phyloP scores from a whole-genome alignment of 2,888 invertebrate genomes.

The Cantharis flavilabris region DNA sequence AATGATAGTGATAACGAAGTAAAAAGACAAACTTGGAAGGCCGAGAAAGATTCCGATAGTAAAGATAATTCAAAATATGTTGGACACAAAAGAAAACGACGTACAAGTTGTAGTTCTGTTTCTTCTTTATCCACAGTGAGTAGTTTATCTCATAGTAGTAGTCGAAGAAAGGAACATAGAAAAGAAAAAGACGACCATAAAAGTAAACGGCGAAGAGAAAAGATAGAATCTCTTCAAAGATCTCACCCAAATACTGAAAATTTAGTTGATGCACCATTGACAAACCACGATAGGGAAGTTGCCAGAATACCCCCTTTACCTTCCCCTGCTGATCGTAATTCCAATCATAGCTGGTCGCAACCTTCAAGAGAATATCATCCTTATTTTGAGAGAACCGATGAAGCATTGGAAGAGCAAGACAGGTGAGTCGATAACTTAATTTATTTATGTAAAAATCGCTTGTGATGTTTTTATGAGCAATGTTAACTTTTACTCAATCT shows the following conservation, averaged over 20 bases:
- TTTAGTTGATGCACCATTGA: constrained; percentile 57
- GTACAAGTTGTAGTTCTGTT: constrained; percentile 52
- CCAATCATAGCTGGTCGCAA: constrained; percentile 31
- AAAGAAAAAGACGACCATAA: constrained; percentile 45
- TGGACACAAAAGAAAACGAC: constrained; percentile 50
- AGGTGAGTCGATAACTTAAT: constrained; percentile 52
- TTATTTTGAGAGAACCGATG: constrained; percentile 70
- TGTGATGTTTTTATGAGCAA: too few species aligned
- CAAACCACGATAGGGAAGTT: constrained; percentile 70
- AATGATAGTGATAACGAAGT: constrained; percentile 37
- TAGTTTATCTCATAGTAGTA: constrained; percentile 46
- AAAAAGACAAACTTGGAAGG: constrained; percentile 31
- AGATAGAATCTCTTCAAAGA: constrained; percentile 42
- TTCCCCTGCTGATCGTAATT: constrained; percentile 30
- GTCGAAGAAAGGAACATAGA: constrained; percentile 40
- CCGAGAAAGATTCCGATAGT: constrained; percentile 22
- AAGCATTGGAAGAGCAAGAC: constrained; percentile 67
- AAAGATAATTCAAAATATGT: constrained; percentile 32
- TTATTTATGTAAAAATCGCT: too few species aligned
- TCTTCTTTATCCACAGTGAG: constrained; percentile 53
- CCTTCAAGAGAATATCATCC: constrained; percentile 63
- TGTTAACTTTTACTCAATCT: too few species aligned
- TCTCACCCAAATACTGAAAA: constrained; percentile 45
- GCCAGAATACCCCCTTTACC: constrained; percentile 41
- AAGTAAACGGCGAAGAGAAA: constrained; percentile 50